Evolutionary conservation across 2,113 vertebrate genomes (phyloP).

Genomic region (Gorsachius goisagi): DNA sequence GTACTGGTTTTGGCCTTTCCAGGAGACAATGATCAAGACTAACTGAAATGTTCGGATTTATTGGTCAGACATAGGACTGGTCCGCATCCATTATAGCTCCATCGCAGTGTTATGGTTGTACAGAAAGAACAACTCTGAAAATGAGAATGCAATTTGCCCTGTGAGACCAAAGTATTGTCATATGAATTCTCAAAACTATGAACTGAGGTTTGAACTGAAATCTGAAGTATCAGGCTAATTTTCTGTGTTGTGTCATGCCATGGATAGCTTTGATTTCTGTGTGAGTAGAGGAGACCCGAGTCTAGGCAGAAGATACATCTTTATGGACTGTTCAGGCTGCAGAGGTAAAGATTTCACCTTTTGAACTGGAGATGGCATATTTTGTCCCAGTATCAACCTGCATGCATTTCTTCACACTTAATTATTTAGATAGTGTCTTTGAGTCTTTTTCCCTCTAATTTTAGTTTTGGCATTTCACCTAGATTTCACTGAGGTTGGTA

Average conservation of each 20-base stretch:
- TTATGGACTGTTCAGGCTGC: neutral
- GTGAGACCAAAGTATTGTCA: neutral
- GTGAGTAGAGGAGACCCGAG: neutral
- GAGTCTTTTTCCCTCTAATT: neutral
- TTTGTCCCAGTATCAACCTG: neutral
- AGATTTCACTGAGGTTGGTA: neutral
- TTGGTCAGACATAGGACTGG: neutral
- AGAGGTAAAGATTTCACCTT: neutral
- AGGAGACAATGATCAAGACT: neutral
- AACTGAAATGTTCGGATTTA: neutral
- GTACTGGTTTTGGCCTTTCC: neutral
- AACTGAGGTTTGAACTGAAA: neutral
- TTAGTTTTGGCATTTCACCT: neutral
- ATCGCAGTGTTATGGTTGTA: neutral
- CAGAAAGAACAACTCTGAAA: neutral
- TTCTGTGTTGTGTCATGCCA: neutral
- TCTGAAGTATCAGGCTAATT: neutral
- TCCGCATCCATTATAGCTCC: neutral
- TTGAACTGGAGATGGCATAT: neutral
- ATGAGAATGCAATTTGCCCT: neutral
- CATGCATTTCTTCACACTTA: neutral
- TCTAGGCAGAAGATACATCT: neutral
- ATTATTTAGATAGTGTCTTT: neutral
- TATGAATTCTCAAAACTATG: neutral
- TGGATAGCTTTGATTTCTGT: neutral